These are phyloP conservation scores for Crepidodera aurea DNA, from an alignment of 2,888 invertebrate species.

Conservation along the genomic window DNA sequence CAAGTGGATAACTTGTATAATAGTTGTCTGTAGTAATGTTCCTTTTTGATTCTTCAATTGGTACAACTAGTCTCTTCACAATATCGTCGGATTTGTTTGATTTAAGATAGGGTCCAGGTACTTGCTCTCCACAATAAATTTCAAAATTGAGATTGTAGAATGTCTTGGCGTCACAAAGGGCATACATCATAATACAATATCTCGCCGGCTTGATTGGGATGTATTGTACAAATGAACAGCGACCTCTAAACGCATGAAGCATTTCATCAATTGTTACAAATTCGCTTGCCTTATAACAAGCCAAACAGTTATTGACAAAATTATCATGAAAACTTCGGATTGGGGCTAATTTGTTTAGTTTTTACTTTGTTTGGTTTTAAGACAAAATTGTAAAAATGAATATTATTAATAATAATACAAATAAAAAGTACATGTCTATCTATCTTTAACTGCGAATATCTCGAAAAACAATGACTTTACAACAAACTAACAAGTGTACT, in stretches of 20 bases:
- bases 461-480: too few relatives aligned
- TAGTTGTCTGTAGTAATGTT: slow-evolving; percentile 44
- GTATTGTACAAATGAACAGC: slow-evolving; percentile 37
- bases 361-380: too few relatives aligned
- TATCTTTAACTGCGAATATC: too few relatives aligned
- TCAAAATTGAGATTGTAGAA: slow-evolving; percentile 41
- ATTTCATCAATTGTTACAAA: slow-evolving; percentile 37
- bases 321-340: background rate
- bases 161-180: slow-evolving; percentile 37
- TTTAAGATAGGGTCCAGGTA: slow-evolving; percentile 37
- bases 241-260: slow-evolving; percentile 32
- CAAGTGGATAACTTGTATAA: slow-evolving; percentile 37
- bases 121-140: slow-evolving; percentile 44
- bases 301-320: background rate
- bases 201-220: slow-evolving; percentile 41
- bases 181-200: slow-evolving; percentile 21
- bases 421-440: too few relatives aligned
- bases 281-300: slow-evolving; percentile 11
- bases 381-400: too few relatives aligned
- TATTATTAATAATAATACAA: too few relatives aligned
- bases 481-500: too few relatives aligned
- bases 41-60: slow-evolving; percentile 39
- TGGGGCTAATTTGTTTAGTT: background rate
- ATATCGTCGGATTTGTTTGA: slow-evolving; percentile 40
- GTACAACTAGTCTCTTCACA: slow-evolving; percentile 33